Base-by-base conservation (phyloP, 1,140 invertebrate species). In the Bombus impatiens region DNA sequence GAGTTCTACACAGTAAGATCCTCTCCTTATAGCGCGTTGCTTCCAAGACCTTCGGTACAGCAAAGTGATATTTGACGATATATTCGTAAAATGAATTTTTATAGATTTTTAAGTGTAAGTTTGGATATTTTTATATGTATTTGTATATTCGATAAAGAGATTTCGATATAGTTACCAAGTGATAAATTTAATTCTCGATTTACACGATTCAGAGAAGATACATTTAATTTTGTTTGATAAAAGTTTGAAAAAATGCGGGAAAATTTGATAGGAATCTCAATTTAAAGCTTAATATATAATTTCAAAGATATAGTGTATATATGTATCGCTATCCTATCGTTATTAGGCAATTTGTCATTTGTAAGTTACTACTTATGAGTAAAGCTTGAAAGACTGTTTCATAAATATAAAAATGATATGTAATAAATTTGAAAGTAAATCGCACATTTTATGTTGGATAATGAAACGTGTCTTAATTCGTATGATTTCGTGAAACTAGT, bases 1-100 rank as follows among this genome's bases (percentile, higher is more conserved):
- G 57, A 89, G 71, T 89, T 62, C 57, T 84, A 80, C 71, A 68
- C 18, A 74, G 71, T 35, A 89, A 84, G 53, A 89, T 78, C 78
- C 18, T 72, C 59, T 15, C 22, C 68, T 67, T 35, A 72, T 65
- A 84, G 78, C 79, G 53, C 59, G 42, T 59, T 89, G 79, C 80
- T 86, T 79, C 82, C 35, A 78, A 81, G 32, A 89, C 15, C 53
- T 22, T 28, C 9, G 53, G 75, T 70, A 80, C 67, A 65, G 35
- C 44, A 35, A 59, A 32, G 5, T 28, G 57, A 62, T 18, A 22
- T 62, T n/a, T 42, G 42, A 78, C n/a, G 3, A 78, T 78, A 40
- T 37, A 57, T 62, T 35, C 28, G 10, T 44, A 32, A 42, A 78
- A 78, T 42, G 28, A 78, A 78, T 42, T 44, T 15, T 32, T 42